Conservation (phyloP, 2,113 vertebrate genomes). For the Hiodon tergisus region DNA sequence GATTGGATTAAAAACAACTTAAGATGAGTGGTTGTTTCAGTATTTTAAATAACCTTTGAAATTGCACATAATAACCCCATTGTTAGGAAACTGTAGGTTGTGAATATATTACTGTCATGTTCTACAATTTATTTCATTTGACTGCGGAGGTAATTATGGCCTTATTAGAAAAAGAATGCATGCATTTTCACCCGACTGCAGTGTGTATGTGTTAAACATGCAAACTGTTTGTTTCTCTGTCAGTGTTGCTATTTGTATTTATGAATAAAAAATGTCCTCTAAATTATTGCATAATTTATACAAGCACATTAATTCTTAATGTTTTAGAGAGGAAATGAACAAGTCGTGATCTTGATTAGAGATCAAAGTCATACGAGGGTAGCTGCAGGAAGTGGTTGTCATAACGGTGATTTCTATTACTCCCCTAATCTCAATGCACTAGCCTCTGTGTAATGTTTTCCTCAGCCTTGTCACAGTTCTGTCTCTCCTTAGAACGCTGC, state of each 20-base stretch:
- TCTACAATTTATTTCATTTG: conserved; percentile 26
- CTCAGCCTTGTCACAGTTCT: no score
- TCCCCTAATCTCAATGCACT: neutral
- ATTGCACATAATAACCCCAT: conserved; percentile 26
- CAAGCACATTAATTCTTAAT: conserved; percentile 42
- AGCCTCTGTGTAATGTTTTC: neutral
- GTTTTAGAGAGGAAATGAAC: conserved; percentile 35
- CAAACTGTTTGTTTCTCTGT: conserved; percentile 38
- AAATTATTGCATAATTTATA: conserved; percentile 50
- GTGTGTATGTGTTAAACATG: conserved; percentile 32
- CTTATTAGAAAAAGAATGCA: conserved; percentile 9
- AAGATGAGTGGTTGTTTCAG: conserved; percentile 30
- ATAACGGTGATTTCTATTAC: neutral
- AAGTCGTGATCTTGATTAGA: conserved; percentile 34
- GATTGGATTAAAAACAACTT: conserved; percentile 62
- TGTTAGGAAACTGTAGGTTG: conserved; percentile 20
- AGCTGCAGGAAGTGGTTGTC: conserved; percentile 1
- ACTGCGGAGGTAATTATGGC: conserved; percentile 16
- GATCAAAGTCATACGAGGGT: conserved; percentile 33
- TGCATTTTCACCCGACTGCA: neutral
- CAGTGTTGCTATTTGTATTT: conserved; percentile 42
- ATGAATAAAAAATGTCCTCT: conserved; percentile 49
- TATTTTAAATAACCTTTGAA: conserved; percentile 28
- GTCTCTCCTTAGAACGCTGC: no score
- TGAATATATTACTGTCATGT: conserved; percentile 38